phyloP scores from a whole-genome alignment of 2,888 invertebrate species.

The Nomada ruficornis region DNA sequence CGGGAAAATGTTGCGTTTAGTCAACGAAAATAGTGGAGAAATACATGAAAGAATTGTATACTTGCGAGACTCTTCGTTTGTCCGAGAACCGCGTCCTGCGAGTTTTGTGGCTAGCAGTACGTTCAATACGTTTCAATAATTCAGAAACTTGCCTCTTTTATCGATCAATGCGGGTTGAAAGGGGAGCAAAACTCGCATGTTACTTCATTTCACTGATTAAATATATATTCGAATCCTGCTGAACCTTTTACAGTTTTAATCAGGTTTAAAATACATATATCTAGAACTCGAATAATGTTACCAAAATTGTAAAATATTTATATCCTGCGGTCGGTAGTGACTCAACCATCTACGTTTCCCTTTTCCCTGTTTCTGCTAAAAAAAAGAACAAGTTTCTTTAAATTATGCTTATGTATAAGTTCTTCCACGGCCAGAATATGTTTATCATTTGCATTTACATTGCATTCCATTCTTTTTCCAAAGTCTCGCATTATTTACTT shows the following conservation, averaged over 20 bases:
- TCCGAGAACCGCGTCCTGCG: not conserved
- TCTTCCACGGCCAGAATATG: no score
- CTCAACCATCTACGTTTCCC: no score
- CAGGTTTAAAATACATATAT: no score
- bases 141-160: conserved; percentile 19
- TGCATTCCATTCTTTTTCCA: no score
- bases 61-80: not conserved
- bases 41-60: not conserved
- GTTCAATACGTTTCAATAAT: conserved; percentile 29
- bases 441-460: no score
- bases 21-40: not conserved
- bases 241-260: not conserved
- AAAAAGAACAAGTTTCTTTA: no score
- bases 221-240: not conserved
- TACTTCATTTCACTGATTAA: not conserved
- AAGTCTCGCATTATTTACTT: no score
- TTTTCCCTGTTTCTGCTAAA: no score
- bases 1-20: not conserved
- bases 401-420: no score
- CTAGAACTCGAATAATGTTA: no score
- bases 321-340: no score
- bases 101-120: not conserved
- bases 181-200: not conserved
- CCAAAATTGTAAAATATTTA: no score
- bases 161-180: not conserved